Base-by-base conservation (phyloP, 2,113 vertebrate species). In the Chrysemys picta region DNA sequence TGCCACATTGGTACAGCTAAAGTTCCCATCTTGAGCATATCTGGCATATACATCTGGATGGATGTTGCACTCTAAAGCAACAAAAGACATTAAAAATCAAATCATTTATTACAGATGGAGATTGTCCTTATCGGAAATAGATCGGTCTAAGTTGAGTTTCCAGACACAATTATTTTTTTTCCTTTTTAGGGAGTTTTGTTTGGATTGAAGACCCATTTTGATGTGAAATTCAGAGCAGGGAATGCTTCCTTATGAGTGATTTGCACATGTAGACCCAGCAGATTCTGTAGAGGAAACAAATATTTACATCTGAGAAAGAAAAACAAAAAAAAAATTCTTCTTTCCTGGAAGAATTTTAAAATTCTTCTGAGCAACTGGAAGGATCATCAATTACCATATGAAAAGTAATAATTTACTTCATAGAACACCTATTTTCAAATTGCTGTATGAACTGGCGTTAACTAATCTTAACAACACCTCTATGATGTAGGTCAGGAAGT, bases 11-110 rank as follows among this genome's bases (percentile, higher is more conserved):
- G 76, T 85, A 45, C 5, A 89, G 10, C 80, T 87, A 82, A 84
- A 95, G 89, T 90, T 83, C 35, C n/a, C 3, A 2, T 90, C 62
- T 84, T 94, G n/a, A 94, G 84, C 95, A 93, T 90, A n/a, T 94
- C 56, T 94, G 93, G 19, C 49, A 1, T 89, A 27, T 85, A 31
- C 57, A 87, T 94, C 85, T 93, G 89, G 57, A 14, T 88, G 82
- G 80, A 27, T 91, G 13, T 87, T 89, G 53, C 1, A 1, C 38
- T 85, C 31, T 35, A 95, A 91, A 88, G 59, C 11, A 81, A 82
- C 53, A 94, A 69, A 24, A 93, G 80, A 80, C 91, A 56, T 38
- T 5, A 75, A 89, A 91, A 80, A 76, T 35, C 76, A 10, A 2
- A 1, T 85, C 50, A 76, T 10, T 94, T 1, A 2, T 91, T 91